A percentile compares a stretch with the other conserved stretches of the same genome.
phyloP scores from a whole-genome alignment of 2,113 vertebrate species.

The Megatriorchis doriae region DNA sequence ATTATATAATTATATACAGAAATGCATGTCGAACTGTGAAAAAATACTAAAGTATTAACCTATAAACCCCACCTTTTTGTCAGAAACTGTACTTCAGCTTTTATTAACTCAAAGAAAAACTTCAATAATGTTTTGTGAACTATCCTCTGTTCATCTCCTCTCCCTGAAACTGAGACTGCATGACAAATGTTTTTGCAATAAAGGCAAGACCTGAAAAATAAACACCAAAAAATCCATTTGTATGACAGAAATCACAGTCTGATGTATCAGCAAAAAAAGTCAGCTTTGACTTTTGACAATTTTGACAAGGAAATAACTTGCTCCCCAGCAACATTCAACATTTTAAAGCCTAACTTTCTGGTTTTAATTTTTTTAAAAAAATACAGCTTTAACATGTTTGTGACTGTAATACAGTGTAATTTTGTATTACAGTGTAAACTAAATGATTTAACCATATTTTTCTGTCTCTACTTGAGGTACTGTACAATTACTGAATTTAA shows the following conservation, averaged over 20 bases:
- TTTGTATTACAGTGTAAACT: background rate
- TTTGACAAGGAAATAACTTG: background rate
- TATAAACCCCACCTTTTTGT: constrained; percentile 74
- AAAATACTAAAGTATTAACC: background rate
- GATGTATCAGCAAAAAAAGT: background rate
- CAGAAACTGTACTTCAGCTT: constrained; percentile 82
- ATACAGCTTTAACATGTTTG: background rate
- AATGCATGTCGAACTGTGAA: background rate
- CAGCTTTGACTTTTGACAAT: background rate
- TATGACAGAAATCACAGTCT: background rate
- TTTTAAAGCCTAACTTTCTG: background rate
- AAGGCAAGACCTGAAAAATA: constrained; percentile 76
- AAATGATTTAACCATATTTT: background rate
- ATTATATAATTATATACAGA: background rate
- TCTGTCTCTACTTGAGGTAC: background rate
- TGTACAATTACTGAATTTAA: background rate
- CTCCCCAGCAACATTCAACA: background rate
- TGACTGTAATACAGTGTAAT: background rate
- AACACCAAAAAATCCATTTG: background rate
- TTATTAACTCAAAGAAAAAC: constrained; percentile 82
- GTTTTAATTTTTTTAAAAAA: background rate
- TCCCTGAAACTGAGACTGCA: constrained; percentile 69
- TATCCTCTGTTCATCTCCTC: constrained; percentile 69
- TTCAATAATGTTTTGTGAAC: constrained; percentile 79
- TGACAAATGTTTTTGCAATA: constrained; percentile 79